Evolutionary conservation across 2,797 vertebrate species (phyloP), one percentile per base, ranked within the genome.

Genomic region (Eutrigla gurnardus): DNA sequence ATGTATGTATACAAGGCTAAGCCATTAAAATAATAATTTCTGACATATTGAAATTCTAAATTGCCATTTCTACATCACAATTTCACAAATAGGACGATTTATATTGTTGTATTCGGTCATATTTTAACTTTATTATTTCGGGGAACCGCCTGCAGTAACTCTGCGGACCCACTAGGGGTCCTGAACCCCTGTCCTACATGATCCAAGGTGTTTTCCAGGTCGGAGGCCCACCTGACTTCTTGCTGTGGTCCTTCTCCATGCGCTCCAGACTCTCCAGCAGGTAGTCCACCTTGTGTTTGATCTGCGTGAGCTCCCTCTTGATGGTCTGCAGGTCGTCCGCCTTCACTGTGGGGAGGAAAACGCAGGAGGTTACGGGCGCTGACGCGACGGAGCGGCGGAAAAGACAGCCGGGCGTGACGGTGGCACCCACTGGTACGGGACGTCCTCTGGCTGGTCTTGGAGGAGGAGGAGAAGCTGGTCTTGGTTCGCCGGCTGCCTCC

Each of bases 231-330:
- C 95, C 96, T 59, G 86, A 93, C 92, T 95, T 95, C 88, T 96
- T 96, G 88, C 92, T 93, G 90, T 96, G 96, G 46, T 96, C 96
- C 80, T 95, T 95, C 82, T 97, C 96, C 91, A 97, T 96, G 86
- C 94, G 94, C 81, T 96, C 96, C 65, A 97, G 88, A 86, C 94
- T 96, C 87, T 96, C 95, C 91, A 97, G 90, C 67, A 97, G 93
- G 82, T 94, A 96, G 87, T 97, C 96, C 92, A 97, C 96, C 86
- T 96, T 97, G 93, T 96, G 95, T 81, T 97, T 97, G 90, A 97
- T 96, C 92, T 96, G 96, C 12, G 95, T 95, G 71, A 97, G 92
- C 71, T 97, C 96, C 74, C 95, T 95, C 90, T 97, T 97, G 78
- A 97, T 96, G 73, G 94, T 93, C 89, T 97, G 96, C 74, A 97